Conservation (phyloP, 2,113 vertebrate genomes). For the Cebidichthys violaceus region DNA sequence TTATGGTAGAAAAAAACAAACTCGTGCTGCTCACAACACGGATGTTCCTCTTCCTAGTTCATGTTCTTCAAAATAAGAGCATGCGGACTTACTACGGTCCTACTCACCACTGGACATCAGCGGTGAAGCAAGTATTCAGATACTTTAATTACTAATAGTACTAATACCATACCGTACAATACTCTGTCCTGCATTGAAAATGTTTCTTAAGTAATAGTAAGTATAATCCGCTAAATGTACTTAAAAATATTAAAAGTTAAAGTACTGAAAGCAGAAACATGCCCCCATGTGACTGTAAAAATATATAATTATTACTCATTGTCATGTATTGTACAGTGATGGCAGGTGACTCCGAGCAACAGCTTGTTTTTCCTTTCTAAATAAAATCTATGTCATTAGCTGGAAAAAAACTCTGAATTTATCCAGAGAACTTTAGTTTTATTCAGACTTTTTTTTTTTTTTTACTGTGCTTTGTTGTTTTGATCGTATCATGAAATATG, state of each 20-base stretch:
- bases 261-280: too few relatives aligned
- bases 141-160: background rate
- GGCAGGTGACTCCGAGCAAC: too few relatives aligned
- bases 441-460: too few relatives aligned
- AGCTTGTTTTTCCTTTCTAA: background rate
- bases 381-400: background rate
- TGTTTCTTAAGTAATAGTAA: background rate
- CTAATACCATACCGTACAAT: background rate
- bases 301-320: too few relatives aligned
- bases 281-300: too few relatives aligned
- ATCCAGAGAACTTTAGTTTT: background rate
- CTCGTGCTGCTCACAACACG: background rate
- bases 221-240: background rate
- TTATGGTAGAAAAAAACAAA: background rate
- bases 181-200: background rate
- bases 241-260: too few relatives aligned
- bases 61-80: constrained; percentile 58
- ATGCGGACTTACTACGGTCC: too few relatives aligned
- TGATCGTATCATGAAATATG: background rate
- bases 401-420: background rate
- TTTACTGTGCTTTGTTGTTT: background rate
- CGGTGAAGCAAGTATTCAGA: background rate
- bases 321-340: too few relatives aligned
- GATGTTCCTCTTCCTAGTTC: constrained; percentile 38
- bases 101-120: background rate